Evolutionary conservation across 2,113 vertebrate species (phyloP).

Genomic region (Struthio camelus): DNA sequence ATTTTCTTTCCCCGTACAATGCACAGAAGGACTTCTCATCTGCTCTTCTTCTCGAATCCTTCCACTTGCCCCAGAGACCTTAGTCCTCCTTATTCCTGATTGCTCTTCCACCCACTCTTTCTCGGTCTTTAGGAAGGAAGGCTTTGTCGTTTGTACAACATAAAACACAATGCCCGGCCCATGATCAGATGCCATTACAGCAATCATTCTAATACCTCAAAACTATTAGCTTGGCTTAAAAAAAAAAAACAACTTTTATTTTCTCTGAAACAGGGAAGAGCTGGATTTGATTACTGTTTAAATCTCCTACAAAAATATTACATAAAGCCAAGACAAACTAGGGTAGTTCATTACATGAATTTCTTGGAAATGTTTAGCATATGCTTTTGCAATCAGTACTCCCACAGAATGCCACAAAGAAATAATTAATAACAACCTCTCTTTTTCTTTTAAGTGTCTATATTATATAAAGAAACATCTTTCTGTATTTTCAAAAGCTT

Average conservation of each 20-base stretch:
- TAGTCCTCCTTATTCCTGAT: background rate
- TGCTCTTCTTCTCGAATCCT: background rate
- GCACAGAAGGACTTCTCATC: background rate
- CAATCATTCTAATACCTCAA: background rate
- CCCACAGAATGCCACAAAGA: background rate
- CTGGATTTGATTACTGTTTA: background rate
- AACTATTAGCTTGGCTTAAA: background rate
- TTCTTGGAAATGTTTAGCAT: background rate
- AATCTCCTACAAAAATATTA: background rate
- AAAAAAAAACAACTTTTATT: background rate
- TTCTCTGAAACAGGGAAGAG: background rate
- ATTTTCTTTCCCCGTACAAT: background rate
- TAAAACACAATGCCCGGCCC: background rate
- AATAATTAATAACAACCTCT: background rate
- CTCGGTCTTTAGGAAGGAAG: background rate
- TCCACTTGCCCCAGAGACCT: background rate
- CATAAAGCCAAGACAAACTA: background rate
- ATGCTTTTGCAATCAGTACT: background rate
- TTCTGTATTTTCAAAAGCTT: background rate
- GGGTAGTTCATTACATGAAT: background rate
- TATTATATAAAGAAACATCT: background rate
- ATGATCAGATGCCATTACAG: background rate
- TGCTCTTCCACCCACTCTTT: background rate
- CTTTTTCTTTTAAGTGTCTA: background rate
- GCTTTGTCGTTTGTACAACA: background rate